Evolutionary conservation across 2,113 vertebrate genomes (phyloP).

Genomic region (Mormoops blainvillei): DNA sequence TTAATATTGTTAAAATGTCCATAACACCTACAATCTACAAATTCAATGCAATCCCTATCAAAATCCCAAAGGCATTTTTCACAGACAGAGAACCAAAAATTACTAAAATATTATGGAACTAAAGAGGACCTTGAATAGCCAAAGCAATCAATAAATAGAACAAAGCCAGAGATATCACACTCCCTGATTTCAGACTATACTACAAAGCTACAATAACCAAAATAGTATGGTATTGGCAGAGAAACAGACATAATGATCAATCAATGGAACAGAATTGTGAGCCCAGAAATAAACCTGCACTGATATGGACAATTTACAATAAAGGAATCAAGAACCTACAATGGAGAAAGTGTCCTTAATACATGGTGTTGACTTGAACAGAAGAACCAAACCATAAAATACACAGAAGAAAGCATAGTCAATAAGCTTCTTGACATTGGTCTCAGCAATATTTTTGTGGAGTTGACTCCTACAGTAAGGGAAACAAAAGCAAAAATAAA

Average conservation of each 20-base stretch:
- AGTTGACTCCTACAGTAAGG: not conserved
- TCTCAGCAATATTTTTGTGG: not conserved
- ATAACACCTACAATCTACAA: not conserved
- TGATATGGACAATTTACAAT: not conserved
- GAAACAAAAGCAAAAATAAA: not conserved
- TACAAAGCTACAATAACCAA: not conserved
- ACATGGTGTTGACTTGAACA: not conserved
- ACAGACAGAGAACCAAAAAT: not conserved
- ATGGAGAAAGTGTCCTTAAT: not conserved
- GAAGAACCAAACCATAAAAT: not conserved
- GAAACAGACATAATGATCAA: not conserved
- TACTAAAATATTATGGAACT: not conserved
- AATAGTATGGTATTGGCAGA: not conserved
- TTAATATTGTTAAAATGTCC: not conserved
- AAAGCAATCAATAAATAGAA: not conserved
- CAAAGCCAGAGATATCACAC: not conserved
- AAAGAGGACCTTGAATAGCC: not conserved
- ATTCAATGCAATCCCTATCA: not conserved
- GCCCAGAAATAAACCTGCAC: not conserved
- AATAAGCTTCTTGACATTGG: not conserved
- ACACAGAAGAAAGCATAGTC: not conserved
- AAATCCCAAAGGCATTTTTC: not conserved
- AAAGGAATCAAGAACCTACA: not conserved
- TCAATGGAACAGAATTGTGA: not conserved
- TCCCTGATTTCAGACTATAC: not conserved